Percentiles rank a stretch among this genome's conserved stretches.
Conservation (phyloP, 1,140 invertebrate species). For the Drosophila ohnishii region DNA sequence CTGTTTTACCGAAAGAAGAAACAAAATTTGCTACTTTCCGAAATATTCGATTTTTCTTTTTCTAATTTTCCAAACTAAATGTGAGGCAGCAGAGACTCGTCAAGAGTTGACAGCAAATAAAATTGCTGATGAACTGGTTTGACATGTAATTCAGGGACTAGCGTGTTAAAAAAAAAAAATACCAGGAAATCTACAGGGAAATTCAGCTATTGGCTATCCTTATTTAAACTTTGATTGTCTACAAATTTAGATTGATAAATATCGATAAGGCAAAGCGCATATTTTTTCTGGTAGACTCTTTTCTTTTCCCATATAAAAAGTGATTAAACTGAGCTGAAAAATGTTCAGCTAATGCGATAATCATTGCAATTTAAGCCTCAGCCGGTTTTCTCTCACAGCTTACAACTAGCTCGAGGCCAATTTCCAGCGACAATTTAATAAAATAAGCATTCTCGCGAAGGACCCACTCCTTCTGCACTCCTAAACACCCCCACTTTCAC, state of each 20-base stretch:
- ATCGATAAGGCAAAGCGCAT: too few species aligned
- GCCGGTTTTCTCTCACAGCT: not conserved
- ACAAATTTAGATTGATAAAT: too few species aligned
- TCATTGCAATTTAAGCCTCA: constrained; percentile 51
- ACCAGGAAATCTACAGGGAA: too few species aligned
- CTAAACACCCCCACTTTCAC: not conserved
- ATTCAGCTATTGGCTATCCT: too few species aligned
- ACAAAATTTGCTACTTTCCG: constrained; percentile 20
- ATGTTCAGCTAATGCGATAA: constrained; percentile 56
- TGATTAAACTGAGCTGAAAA: constrained; percentile 18
- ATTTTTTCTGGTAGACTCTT: not conserved
- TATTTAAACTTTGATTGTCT: too few species aligned
- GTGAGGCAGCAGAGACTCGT: constrained; percentile 7
- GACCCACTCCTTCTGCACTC: constrained; percentile 3
- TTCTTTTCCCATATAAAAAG: not conserved
- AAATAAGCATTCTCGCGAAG: constrained; percentile 34
- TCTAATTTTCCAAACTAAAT: constrained; percentile 61
- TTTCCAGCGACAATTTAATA: constrained; percentile 67
- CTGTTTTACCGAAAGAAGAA: constrained; percentile 17
- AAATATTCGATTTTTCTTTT: constrained; percentile 50
- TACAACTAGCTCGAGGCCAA: constrained; percentile 21
- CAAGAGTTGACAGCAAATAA: constrained; percentile 4
- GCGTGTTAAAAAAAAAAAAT: not conserved
- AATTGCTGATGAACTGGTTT: not conserved
- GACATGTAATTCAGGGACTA: not conserved